Evolutionary conservation across 1,140 invertebrate genomes (phyloP), one percentile per base, ranked within the genome.

Genomic region (Aphaenogaster floridana): DNA sequence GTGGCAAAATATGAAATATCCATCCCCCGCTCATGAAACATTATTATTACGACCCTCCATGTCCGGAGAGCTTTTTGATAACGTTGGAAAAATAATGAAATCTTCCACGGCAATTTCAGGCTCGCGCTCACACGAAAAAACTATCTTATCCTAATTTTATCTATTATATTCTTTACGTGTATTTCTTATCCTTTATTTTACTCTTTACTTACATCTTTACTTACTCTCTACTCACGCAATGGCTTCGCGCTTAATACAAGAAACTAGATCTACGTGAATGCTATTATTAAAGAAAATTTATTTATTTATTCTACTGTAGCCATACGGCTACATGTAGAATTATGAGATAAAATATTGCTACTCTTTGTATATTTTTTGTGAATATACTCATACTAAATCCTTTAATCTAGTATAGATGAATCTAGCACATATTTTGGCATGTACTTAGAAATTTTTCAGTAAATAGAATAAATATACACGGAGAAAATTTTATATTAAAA

Each of bases 1-100:
- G 64, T 57, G 66, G 52, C 34, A 77, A 80, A 66, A 86, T 81
- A 54, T 48, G 48, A 88, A 88, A 77, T 87, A 89, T 71, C 81
- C 86, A 89, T 86, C 34, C 39, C 34, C 34, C 28, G 45, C 17
- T 52, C 77, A 13, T 79, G 77, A 79, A 79, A 79, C 77, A 79
- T 79, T 79, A 79, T 79, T 79, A 79, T 79, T 79, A 79, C 61
- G 59, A 79, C 17, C 45, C 45, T 28, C 61, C 48, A 48, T 57
- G 34, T 34, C 61, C 45, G 17, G 45, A 39, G 45, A 79, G 42
- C 77, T 66, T 79, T 79, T 66, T 79, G 11, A 79, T 79, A 79
- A 79, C 59, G 77, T 66, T 66, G 77, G 59, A 79, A 79, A 79
- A 79, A 79, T 66, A 79, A 13, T 50, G 45, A 50, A 79, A 79